Evolutionary conservation across 2,797 vertebrate genomes (phyloP).

Genomic region (Sardinella longiceps): DNA sequence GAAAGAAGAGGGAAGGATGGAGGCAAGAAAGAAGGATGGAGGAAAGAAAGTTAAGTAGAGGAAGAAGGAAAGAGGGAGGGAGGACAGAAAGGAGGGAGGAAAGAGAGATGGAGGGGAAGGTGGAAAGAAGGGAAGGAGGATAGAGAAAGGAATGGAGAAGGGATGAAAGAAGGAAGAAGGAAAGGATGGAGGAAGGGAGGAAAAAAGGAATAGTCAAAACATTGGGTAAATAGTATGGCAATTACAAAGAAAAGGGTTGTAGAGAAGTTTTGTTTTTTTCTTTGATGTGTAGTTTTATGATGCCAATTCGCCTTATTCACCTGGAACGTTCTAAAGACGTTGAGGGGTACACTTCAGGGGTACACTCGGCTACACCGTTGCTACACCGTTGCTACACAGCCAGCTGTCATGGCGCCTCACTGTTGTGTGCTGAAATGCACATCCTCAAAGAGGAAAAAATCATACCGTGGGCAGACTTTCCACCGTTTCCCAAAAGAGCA

Average conservation of each 20-base stretch:
- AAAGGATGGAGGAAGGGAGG: neutral
- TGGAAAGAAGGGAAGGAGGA: neutral
- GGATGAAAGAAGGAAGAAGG: neutral
- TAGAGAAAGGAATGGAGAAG: neutral
- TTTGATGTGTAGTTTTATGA: neutral
- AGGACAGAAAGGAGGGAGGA: conserved; percentile 35
- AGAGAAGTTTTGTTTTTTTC: neutral
- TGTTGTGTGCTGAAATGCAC: no score
- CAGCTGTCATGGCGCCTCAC: no score
- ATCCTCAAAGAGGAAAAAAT: no score
- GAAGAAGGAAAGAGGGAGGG: conserved; percentile 20
- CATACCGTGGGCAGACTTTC: no score
- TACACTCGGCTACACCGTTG: no score
- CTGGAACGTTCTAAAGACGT: no score
- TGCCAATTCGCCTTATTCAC: no score
- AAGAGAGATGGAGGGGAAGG: conserved; percentile 15
- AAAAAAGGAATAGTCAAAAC: conserved; percentile 9
- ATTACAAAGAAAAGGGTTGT: conserved; percentile 3
- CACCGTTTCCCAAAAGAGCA: no score
- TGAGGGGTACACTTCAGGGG: no score
- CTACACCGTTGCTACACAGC: no score
- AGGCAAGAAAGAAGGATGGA: neutral
- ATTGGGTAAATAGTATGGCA: neutral
- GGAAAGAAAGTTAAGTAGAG: conserved; percentile 2
- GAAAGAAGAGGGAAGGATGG: neutral